Base-by-base conservation (phyloP, 2,888 invertebrate genomes). In the Eupithecia subfuscata region DNA sequence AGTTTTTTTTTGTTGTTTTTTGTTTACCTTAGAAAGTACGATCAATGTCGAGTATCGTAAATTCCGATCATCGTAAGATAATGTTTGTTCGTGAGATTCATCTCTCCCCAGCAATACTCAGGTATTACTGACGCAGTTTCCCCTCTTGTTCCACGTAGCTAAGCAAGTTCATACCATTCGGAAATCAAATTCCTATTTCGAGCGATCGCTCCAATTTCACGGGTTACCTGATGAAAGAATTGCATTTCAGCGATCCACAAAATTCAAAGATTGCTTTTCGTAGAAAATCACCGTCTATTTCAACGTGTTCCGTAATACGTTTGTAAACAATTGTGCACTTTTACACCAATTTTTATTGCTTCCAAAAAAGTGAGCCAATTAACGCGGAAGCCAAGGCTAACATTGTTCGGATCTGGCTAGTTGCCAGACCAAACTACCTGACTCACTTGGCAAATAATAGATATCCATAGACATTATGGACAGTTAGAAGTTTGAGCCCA, bases 331-430 rank as follows among this genome's bases (percentile, higher is more conserved):
- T 80, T 84, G 86, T 83, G 85, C 84, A 85, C 82, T 84, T 85
- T 87, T 85, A 81, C 69, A 85, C 82, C 86, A 83, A 86, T 85
- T 90, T 91, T 91, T 90, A 91, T 89, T 88, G 86, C 89, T 79
- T 82, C 81, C 85, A 83, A 85, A 90, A 90, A 91, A 90, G 88
- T 89, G 87, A 86, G 83, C 88, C 87, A 91, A 90, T 91, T 90
- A 90, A 88, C 86, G 84, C 82, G 80, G 85, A 87, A 90, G 86
- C 90, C 91, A 87, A 87, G 82, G 83, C 82, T 80, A 81, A 85
- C 83, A 88, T 91, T 91, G 89, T 91, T 85, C 86, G 85, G 83
- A 85, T 80, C 79, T 92, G 92, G 92, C 89, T 79, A 48, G 34
- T 22, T 70, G 90, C 92, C 92, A 89, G 83, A 75, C 82, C 82